Evolutionary conservation across 2,113 vertebrate genomes (phyloP).

Genomic region (Salvelinus namaycush): DNA sequence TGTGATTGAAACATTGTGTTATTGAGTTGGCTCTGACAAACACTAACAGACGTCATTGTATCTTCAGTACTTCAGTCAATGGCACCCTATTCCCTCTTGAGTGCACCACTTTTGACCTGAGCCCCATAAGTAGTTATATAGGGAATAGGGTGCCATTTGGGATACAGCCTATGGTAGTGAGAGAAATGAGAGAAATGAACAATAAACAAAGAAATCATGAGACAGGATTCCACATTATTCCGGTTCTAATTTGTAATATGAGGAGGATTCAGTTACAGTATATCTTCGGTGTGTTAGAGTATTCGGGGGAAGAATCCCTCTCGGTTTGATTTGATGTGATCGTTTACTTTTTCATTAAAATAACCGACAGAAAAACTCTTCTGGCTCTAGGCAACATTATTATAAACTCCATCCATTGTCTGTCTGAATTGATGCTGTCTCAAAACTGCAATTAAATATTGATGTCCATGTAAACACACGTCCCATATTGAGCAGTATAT

Average conservation of each 20-base stretch:
- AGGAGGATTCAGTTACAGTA: constrained; percentile 24
- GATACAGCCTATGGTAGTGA: constrained; percentile 21
- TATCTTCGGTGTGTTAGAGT: constrained; percentile 19
- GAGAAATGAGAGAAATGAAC: constrained; percentile 39
- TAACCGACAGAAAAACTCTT: constrained; percentile 22
- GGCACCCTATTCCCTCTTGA: too few relatives aligned
- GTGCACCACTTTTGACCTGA: too few relatives aligned
- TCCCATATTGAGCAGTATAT: constrained; percentile 62
- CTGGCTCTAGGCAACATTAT: constrained; percentile 44
- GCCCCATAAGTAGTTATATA: too few relatives aligned
- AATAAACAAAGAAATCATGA: constrained; percentile 39
- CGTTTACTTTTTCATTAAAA: constrained; percentile 61
- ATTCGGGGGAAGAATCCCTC: constrained; percentile 36
- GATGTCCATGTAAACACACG: constrained; percentile 66
- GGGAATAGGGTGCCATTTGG: background rate
- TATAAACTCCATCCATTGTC: constrained; percentile 55
- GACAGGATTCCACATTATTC: constrained; percentile 41
- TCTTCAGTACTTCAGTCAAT: constrained; percentile 20
- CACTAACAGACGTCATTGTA: constrained; percentile 50
- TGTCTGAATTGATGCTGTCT: constrained; percentile 55
- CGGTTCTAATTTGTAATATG: constrained; percentile 44
- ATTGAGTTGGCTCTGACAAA: constrained; percentile 66
- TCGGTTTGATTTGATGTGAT: constrained; percentile 49
- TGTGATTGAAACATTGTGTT: constrained; percentile 63
- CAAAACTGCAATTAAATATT: constrained; percentile 71